Percentiles rank a stretch among this genome's conserved stretches.
Conservation (phyloP, 2,888 invertebrate species). For the Agrotis exclamationis region DNA sequence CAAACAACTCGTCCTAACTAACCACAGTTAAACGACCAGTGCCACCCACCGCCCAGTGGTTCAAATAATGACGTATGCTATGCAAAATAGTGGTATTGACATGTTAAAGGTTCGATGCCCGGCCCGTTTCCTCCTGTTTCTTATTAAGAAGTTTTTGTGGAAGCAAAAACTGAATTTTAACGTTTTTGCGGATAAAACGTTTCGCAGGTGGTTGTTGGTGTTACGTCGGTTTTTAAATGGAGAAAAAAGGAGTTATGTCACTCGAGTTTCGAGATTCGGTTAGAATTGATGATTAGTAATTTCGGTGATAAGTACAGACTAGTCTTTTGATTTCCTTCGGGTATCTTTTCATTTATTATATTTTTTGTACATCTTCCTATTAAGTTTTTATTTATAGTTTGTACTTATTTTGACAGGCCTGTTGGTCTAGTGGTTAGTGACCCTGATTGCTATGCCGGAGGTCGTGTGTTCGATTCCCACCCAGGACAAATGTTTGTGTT, state of each 20-base stretch:
- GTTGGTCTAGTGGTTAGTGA: too few species aligned
- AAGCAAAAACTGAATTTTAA: constrained; percentile 70
- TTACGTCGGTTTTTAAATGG: constrained; percentile 55
- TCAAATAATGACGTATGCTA: constrained; percentile 88
- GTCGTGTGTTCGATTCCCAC: too few species aligned
- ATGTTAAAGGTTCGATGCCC: constrained; percentile 87
- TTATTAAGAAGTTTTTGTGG: constrained; percentile 77
- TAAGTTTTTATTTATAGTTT: too few species aligned
- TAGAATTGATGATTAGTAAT: not conserved
- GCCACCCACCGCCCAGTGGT: constrained; percentile 45
- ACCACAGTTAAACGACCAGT: constrained; percentile 40
- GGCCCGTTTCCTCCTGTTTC: constrained; percentile 78
- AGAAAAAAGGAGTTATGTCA: constrained; percentile 24
- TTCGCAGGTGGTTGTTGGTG: constrained; percentile 64
- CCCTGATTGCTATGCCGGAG: too few species aligned
- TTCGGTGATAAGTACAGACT: too few species aligned
- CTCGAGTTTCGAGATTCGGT: constrained; percentile 2
- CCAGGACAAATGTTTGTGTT: too few species aligned
- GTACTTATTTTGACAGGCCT: too few species aligned
- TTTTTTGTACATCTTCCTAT: too few species aligned
- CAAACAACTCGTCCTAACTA: constrained; percentile 6
- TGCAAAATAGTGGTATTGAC: constrained; percentile 88
- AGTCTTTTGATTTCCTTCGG: too few species aligned
- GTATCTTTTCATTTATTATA: too few species aligned
- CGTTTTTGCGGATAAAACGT: constrained; percentile 58